Conservation (phyloP, 2,113 vertebrate species). For the Carassius auratus region DNA sequence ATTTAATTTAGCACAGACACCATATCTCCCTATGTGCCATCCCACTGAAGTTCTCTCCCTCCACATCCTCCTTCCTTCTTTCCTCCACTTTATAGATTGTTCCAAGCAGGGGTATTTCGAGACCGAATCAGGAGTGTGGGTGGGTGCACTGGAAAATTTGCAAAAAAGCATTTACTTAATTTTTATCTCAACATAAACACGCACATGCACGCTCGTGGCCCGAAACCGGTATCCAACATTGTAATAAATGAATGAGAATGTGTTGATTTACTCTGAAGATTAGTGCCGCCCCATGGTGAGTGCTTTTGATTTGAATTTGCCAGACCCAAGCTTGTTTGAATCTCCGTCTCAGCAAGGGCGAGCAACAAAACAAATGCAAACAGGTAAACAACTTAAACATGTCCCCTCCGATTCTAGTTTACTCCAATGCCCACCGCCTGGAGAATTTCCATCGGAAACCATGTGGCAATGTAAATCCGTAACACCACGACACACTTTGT, state of each 20-base stretch:
- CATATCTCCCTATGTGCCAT: slow-evolving; percentile 56
- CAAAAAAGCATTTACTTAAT: slow-evolving; percentile 54
- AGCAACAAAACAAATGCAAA: slow-evolving; percentile 57
- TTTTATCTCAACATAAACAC: slow-evolving; percentile 49
- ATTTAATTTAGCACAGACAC: slow-evolving; percentile 60
- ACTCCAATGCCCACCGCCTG: slow-evolving; percentile 36
- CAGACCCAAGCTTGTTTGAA: slow-evolving; percentile 54
- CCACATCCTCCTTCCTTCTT: slow-evolving; percentile 37
- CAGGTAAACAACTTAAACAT: slow-evolving; percentile 64
- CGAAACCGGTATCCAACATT: slow-evolving; percentile 41
- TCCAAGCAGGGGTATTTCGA: slow-evolving; percentile 46
- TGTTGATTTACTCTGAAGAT: slow-evolving; percentile 62
- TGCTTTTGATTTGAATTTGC: slow-evolving; percentile 61
- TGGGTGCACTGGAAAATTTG: slow-evolving; percentile 43
- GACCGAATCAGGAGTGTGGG: slow-evolving; percentile 37
- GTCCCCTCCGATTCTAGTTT: slow-evolving; percentile 51
- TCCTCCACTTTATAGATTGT: slow-evolving; percentile 54
- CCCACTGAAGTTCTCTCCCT: slow-evolving; percentile 49
- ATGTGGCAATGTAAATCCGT: background rate
- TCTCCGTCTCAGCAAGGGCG: slow-evolving; percentile 49
- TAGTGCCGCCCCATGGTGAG: slow-evolving; percentile 56
- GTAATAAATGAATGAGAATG: slow-evolving; percentile 57
- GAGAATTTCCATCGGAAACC: slow-evolving; percentile 26
- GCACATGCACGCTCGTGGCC: slow-evolving; percentile 42
- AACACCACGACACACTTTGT: slow-evolving; percentile 13